Base-by-base conservation (phyloP, 1,140 invertebrate genomes). In the Procambarus clarkii region DNA sequence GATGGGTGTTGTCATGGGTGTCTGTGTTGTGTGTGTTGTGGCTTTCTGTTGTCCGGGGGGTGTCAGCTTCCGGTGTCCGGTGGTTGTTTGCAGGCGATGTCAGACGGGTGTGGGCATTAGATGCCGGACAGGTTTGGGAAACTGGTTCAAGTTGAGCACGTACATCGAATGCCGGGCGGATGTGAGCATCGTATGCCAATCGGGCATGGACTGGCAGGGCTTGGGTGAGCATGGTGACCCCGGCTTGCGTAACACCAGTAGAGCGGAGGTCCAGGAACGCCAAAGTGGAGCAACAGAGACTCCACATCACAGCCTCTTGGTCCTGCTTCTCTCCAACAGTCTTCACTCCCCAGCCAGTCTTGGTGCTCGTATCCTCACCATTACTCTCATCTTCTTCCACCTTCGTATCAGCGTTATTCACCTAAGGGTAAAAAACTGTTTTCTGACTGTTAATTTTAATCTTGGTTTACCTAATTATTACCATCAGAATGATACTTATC, bases 231-330 rank as follows among this genome's bases (percentile, higher is more conserved):
- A 88, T 34, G 44, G n/a, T 44, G 18, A 88, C 46, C 15, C 87
- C 87, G 9, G 64, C 87, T 2, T 34, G 46, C 46, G 87, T 81
- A 5, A 82, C 87, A 13, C 78, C 78, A 21, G 87, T 88, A 60
- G 60, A 88, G 34, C 87, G 76, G 7, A 88, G 21, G 79, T 88
- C 87, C 11, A 88, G 45, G 13, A 48, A 81, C 1, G 54, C 45
- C 5, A 88, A 24, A 18, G 87, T 45, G 45, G 87, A 21, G 5
- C 78, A 74, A 11, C 78, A 82, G 8, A n/a, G 45, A 50, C 87
- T 81, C 87, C 79, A 54, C 11, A 18, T 8, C 18, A 15, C 18
- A 18, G 13, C 60, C 2, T 21, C 60, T 18, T 64, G 21, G 15
- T 21, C 21, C 60, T 2, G 13, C 18, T 18, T 64, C 18, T 64